A percentile compares a stretch with the other conserved stretches of the same genome.
Evolutionary conservation across 2,797 vertebrate species (phyloP).

Genomic region (Oryzias sinensis): DNA sequence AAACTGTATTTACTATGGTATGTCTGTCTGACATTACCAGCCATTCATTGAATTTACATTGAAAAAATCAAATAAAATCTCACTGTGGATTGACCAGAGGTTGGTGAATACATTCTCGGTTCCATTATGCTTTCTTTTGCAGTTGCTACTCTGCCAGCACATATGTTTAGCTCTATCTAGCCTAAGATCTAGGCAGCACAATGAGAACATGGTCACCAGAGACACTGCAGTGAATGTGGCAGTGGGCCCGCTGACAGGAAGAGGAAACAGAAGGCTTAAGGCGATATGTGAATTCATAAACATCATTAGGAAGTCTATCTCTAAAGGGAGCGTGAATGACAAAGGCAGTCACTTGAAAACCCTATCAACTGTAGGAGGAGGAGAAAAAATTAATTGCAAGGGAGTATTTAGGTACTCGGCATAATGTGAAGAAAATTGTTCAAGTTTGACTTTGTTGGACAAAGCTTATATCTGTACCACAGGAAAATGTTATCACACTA

Average conservation of each 20-base stretch:
- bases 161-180: conserved; percentile 41
- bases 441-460: too few species aligned
- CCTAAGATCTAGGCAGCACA: conserved; percentile 31
- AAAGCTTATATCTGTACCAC: too few species aligned
- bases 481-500: too few species aligned
- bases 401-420: conserved; percentile 3
- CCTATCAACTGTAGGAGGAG: conserved; percentile 35
- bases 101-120: conserved; percentile 27
- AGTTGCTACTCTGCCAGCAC: conserved; percentile 21
- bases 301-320: conserved; percentile 64
- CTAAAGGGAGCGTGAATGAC: conserved; percentile 42
- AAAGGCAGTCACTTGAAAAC: conserved; percentile 37
- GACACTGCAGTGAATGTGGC: conserved; percentile 39
- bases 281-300: conserved; percentile 71
- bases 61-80: conserved; percentile 27
- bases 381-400: conserved; percentile 9
- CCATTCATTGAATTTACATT: conserved; percentile 15
- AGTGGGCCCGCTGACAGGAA: conserved; percentile 63
- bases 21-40: conserved; percentile 20
- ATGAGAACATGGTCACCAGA: conserved; percentile 49
- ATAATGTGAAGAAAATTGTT: conserved; percentile 8
- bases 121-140: conserved; percentile 41
- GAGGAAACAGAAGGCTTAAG: conserved; percentile 74
- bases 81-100: conserved; percentile 20
- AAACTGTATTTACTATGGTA: conserved; percentile 6